Percentiles rank a stretch among this genome's conserved stretches.
phyloP scores from a whole-genome alignment of 2,113 vertebrate species.

The Centrocercus urophasianus region DNA sequence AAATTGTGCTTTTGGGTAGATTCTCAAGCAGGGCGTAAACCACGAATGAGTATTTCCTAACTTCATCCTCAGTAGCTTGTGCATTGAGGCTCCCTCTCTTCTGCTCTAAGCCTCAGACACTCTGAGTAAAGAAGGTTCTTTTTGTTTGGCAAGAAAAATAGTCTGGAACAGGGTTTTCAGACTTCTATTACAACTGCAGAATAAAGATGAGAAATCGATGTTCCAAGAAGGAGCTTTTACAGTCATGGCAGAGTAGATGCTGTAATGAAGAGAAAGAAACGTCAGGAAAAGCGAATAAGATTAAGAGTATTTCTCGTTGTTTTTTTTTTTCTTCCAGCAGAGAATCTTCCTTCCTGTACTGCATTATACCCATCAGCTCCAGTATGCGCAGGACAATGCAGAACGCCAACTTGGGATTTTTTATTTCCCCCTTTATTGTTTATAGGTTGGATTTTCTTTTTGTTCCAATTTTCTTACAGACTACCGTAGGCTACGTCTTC shows the following conservation, averaged over 20 bases:
- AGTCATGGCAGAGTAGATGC: not conserved
- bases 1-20: not conserved
- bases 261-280: not conserved
- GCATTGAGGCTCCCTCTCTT: constrained; percentile 33
- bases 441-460: not conserved
- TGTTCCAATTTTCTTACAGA: not conserved
- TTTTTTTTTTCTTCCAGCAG: not conserved
- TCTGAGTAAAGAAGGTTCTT: constrained; percentile 25
- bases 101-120: constrained; percentile 5
- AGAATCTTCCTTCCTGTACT: not conserved
- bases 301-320: not conserved
- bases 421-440: not conserved
- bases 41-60: not conserved
- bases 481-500: not conserved
- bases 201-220: constrained; percentile 62
- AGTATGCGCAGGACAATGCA: not conserved
- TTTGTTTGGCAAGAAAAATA: constrained; percentile 56
- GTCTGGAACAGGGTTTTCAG: constrained; percentile 52
- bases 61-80: not conserved
- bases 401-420: not conserved
- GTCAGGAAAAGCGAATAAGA: constrained; percentile 6
- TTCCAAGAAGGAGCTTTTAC: constrained; percentile 52
- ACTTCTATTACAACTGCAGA: constrained; percentile 19
- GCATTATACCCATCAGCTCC: not conserved
- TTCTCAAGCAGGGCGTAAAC: not conserved